A percentile compares a stretch with the other conserved stretches of the same genome.
Conservation (phyloP, 2,797 vertebrate genomes). For the Trachops cirrhosus region DNA sequence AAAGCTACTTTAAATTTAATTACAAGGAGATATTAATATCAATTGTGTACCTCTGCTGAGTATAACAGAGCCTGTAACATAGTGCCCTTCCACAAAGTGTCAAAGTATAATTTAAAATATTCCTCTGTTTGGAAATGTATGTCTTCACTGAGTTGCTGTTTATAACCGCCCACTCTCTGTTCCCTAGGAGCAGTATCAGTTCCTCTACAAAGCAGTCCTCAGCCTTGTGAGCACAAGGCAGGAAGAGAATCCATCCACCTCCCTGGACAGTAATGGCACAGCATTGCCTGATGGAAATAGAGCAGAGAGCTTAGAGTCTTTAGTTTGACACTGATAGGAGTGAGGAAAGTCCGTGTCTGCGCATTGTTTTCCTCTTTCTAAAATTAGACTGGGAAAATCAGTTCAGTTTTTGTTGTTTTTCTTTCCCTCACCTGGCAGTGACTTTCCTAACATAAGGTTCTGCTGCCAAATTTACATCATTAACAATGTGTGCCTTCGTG, state of each 20-base stretch:
- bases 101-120: background rate
- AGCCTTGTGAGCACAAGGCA: constrained; percentile 94
- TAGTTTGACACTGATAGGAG: constrained; percentile 86
- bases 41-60: background rate
- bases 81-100: background rate
- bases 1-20: background rate
- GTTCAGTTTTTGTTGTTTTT: constrained; percentile 66
- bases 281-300: constrained; percentile 86
- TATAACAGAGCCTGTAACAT: background rate
- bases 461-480: constrained; percentile 81
- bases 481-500: constrained; percentile 88
- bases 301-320: constrained; percentile 94
- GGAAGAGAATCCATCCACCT: constrained; percentile 89
- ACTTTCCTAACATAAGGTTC: constrained; percentile 73
- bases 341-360: constrained; percentile 31
- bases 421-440: constrained; percentile 44
- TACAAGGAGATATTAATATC: background rate
- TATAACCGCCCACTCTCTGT: constrained; percentile 46
- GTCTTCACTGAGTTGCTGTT: background rate
- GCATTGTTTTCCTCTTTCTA: constrained; percentile 67
- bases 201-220: constrained; percentile 96
- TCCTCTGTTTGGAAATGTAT: background rate
- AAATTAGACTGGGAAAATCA: constrained; percentile 47
- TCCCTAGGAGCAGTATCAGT: constrained; percentile 94
- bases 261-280: constrained; percentile 90